Evolutionary conservation across 2,113 vertebrate genomes (phyloP).

Genomic region (Rhea pennata): DNA sequence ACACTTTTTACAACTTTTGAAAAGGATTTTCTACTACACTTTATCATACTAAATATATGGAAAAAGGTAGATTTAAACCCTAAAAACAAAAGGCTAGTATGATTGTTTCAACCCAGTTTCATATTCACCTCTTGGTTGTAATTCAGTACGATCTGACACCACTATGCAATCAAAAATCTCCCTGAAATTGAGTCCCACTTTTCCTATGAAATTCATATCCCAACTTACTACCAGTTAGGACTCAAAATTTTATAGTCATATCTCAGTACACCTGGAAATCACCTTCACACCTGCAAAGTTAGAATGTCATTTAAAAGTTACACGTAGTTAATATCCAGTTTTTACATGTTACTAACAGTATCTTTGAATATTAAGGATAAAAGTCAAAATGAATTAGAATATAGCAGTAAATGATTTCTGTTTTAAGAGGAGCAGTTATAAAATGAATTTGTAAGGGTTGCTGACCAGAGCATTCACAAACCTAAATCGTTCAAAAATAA

Average conservation of each 20-base stretch:
- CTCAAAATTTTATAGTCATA: neutral
- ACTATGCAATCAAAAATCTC: neutral
- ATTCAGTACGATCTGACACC: neutral
- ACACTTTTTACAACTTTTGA: neutral
- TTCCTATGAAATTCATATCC: accelerated
- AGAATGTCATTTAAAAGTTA: neutral
- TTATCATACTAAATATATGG: neutral
- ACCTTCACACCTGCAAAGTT: neutral
- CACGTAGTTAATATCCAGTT: neutral
- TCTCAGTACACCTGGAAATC: neutral
- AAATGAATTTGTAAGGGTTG: neutral
- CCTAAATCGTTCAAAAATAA: neutral
- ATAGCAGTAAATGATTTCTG: neutral
- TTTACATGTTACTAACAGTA: neutral
- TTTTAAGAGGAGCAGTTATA: neutral
- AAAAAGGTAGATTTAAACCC: neutral
- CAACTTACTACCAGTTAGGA: neutral
- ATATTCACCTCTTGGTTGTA: neutral
- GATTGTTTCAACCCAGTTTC: neutral
- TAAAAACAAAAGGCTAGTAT: neutral
- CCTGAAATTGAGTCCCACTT: neutral
- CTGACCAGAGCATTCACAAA: neutral
- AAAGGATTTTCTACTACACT: neutral
- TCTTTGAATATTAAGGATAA: neutral
- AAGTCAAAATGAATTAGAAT: neutral